phyloP scores from a whole-genome alignment of 2,113 vertebrate species.

The Chauna torquata region DNA sequence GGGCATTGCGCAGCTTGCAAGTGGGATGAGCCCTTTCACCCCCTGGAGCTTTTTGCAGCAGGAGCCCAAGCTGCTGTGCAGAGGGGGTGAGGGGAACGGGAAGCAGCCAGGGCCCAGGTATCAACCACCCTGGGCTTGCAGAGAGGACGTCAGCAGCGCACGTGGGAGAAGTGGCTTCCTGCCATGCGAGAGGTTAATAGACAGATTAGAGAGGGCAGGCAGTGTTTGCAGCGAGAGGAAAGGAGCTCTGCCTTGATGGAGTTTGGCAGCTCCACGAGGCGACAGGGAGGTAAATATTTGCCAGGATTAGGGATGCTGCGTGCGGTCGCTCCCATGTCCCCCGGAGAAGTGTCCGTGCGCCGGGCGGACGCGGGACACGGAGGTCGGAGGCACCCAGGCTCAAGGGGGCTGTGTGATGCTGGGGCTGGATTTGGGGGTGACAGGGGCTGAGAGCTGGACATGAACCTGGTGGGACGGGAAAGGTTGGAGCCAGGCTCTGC shows the following conservation, averaged over 20 bases:
- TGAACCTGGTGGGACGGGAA: not conserved
- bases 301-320: not conserved
- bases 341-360: not conserved
- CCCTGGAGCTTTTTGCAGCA: not conserved
- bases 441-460: not conserved
- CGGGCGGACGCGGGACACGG: not conserved
- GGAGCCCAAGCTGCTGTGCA: not conserved
- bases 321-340: not conserved
- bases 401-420: not conserved
- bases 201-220: slow-evolving; percentile 55
- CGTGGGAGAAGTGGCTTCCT: slow-evolving; percentile 47
- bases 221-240: not conserved
- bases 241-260: slow-evolving; percentile 1
- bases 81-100: not conserved
- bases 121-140: not conserved
- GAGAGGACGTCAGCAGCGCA: not conserved
- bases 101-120: not conserved
- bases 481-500: not conserved
- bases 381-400: not conserved
- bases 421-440: rapidly evolving
- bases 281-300: slow-evolving; percentile 26
- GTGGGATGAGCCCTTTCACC: not conserved
- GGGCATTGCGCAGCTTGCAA: not conserved
- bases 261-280: slow-evolving; percentile 1
- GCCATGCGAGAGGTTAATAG: slow-evolving; percentile 47